Conservation (phyloP, 2,113 vertebrate genomes). For the Gopherus flavomarginatus region DNA sequence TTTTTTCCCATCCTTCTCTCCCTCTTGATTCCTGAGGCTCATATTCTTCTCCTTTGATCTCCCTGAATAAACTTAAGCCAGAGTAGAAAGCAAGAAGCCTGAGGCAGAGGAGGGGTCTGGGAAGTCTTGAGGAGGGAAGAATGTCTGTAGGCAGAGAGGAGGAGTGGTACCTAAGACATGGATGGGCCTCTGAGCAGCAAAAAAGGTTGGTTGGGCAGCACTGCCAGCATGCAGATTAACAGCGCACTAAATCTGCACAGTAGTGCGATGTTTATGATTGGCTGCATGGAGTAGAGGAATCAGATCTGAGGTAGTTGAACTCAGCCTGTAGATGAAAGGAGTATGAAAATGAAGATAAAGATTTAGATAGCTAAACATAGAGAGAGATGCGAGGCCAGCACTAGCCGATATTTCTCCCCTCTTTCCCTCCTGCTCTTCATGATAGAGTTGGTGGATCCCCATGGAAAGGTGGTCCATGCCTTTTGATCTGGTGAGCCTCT, state of each 20-base stretch:
- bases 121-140: not conserved
- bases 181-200: not conserved
- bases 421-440: not conserved
- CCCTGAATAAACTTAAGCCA: not conserved
- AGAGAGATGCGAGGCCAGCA: not conserved
- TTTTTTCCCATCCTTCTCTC: not conserved
- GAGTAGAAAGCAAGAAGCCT: not conserved
- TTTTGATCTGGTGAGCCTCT: not conserved
- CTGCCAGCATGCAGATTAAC: not conserved
- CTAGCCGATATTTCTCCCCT: not conserved
- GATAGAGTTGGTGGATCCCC: not conserved
- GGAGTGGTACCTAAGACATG: fast-evolving
- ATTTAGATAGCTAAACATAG: not conserved
- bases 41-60: not conserved
- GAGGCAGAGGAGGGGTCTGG: not conserved
- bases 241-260: not conserved
- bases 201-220: not conserved
- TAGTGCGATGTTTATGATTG: not conserved
- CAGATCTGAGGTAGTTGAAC: not conserved
- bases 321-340: not conserved
- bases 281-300: not conserved
- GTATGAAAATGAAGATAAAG: not conserved
- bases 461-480: not conserved
- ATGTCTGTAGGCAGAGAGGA: fast-evolving
- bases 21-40: not conserved